A percentile compares a stretch with the other conserved stretches of the same genome.
Conservation (phyloP, 1,140 invertebrate species). For the Apis florea region DNA sequence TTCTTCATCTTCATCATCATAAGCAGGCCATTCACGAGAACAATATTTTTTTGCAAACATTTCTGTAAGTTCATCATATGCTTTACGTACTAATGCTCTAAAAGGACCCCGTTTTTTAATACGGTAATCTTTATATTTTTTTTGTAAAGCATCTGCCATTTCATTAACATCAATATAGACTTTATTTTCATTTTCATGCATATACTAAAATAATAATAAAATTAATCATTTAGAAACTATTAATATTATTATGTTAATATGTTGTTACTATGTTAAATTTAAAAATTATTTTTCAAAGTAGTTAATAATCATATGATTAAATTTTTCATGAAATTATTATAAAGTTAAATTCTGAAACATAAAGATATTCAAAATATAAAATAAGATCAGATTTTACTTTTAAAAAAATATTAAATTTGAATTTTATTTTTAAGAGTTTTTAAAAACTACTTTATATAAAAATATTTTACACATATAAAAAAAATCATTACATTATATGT, state of each 20-base stretch:
- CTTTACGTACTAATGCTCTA: conserved; percentile 83
- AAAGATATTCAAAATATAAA: not conserved
- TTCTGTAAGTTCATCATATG: conserved; percentile 80
- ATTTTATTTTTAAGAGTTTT: not conserved
- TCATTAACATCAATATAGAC: conserved; percentile 87
- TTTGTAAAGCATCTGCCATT: conserved; percentile 87
- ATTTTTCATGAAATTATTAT: not conserved
- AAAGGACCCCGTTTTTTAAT: conserved; percentile 86
- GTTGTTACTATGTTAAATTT: no score
- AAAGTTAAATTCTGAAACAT: not conserved
- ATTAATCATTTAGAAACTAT: not conserved
- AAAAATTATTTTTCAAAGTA: not conserved
- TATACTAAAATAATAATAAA: conserved; percentile 80
- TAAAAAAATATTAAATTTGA: not conserved
- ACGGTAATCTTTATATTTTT: conserved; percentile 86
- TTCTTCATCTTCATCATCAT: conserved; percentile 80
- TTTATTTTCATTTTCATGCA: conserved; percentile 86
- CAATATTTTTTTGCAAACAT: conserved; percentile 71
- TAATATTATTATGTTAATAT: not conserved
- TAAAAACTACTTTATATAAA: no score
- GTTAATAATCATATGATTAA: not conserved
- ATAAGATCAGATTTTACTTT: not conserved
- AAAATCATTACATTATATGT: not conserved
- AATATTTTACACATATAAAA: not conserved
- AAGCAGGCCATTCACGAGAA: conserved; percentile 47